phyloP scores from a whole-genome alignment of 2,888 invertebrate species.

The Torymus aiolomorphi region DNA sequence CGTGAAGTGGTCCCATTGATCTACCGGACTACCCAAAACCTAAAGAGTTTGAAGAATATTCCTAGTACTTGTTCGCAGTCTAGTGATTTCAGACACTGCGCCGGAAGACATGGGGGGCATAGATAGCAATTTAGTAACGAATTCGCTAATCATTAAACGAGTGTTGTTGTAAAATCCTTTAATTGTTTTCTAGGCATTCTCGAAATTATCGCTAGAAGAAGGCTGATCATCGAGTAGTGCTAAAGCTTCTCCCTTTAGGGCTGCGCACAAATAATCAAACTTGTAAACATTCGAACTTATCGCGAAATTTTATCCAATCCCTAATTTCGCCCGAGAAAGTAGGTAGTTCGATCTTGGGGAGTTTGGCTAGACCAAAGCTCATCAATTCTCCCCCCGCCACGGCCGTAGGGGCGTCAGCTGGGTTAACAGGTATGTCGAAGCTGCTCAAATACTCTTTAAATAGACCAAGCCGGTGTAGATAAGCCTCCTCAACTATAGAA shows the following conservation, averaged over 20 bases:
- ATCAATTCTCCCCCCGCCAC: no score
- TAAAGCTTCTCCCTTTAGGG: not conserved
- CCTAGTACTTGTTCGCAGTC: not conserved
- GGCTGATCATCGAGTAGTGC: no score
- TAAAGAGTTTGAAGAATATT: not conserved
- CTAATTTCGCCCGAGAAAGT: not conserved
- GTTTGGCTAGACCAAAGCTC: no score
- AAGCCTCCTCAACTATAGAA: no score
- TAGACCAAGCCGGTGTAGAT: no score
- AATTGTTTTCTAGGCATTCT: no score
- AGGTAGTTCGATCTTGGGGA: not conserved
- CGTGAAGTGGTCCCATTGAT: no score
- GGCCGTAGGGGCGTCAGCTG: no score
- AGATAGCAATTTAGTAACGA: not conserved
- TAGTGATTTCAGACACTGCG: not conserved
- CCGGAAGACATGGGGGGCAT: not conserved
- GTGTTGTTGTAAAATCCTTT: not conserved
- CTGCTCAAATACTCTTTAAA: no score
- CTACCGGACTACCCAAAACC: not conserved
- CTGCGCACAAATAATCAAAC: not conserved
- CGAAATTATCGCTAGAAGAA: no score
- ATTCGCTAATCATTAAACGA: not conserved
- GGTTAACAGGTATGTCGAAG: no score
- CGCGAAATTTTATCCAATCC: not conserved
- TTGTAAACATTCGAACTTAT: not conserved